Conservation (phyloP, 2,797 vertebrate species). For the Tympanoctomys barrerae region DNA sequence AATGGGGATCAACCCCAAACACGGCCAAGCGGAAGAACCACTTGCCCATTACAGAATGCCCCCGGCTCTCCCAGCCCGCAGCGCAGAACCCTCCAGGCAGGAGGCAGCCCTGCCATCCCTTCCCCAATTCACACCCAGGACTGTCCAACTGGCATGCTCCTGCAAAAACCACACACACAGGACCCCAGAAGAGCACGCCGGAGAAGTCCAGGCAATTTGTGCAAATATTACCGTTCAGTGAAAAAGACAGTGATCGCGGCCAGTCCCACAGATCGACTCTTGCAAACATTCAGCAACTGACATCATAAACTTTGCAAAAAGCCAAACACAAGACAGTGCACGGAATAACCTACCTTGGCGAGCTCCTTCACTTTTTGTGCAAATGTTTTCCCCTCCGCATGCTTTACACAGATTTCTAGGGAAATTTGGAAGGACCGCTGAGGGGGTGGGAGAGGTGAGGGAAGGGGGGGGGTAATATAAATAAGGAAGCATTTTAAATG, state of each 20-base stretch:
- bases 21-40: constrained; percentile 80
- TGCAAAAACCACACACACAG: constrained; percentile 84
- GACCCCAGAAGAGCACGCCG: constrained; percentile 83
- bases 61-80: neutral
- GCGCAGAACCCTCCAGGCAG: neutral
- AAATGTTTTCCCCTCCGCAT: constrained; percentile 86
- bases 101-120: constrained; percentile 41
- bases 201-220: constrained; percentile 76
- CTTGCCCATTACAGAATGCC: constrained; percentile 10
- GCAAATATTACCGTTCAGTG: constrained; percentile 70
- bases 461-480: constrained; percentile 85
- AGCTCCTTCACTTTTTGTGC: constrained; percentile 90
- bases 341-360: constrained; percentile 89
- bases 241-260: constrained; percentile 83
- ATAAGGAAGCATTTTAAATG: constrained; percentile 88
- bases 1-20: constrained; percentile 72
- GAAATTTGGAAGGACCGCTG: constrained; percentile 88
- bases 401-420: constrained; percentile 89
- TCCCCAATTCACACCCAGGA: constrained; percentile 41
- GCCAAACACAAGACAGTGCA: constrained; percentile 82
- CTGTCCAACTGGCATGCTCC: constrained; percentile 70
- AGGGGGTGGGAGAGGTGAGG: constrained; percentile 85
- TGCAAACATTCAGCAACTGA: constrained; percentile 86
- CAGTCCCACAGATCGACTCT: constrained; percentile 83
- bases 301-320: constrained; percentile 89